Evolutionary conservation across 2,797 vertebrate species (phyloP).

Genomic region (Falco cherrug): DNA sequence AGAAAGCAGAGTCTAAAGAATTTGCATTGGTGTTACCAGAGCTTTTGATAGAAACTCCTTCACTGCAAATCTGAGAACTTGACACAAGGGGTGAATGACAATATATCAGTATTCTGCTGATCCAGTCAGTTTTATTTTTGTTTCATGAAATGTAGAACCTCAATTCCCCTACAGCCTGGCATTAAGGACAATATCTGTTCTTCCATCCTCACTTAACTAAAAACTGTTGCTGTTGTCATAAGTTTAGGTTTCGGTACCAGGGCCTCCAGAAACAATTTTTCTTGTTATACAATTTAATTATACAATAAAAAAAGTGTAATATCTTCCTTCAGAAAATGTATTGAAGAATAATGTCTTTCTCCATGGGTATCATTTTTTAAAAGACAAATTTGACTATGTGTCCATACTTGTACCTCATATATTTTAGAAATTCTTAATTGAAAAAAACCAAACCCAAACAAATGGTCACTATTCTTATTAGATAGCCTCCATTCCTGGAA

Average conservation of each 20-base stretch:
- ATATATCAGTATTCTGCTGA: not conserved
- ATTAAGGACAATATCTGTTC: not conserved
- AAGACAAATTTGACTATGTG: not conserved
- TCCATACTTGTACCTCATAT: not conserved
- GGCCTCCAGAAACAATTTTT: not conserved
- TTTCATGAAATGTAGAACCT: not conserved
- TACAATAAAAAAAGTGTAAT: fast-evolving
- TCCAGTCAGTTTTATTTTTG: not conserved
- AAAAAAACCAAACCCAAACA: not conserved
- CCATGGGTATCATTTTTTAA: not conserved
- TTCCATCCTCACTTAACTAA: not conserved
- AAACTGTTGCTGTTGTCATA: not conserved
- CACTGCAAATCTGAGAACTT: not conserved
- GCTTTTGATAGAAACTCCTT: not conserved
- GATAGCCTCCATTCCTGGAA: not conserved
- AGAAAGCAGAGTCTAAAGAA: not conserved
- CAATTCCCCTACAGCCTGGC: not conserved
- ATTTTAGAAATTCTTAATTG: not conserved
- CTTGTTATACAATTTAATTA: not conserved
- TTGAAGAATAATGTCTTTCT: not conserved
- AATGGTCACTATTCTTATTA: not conserved
- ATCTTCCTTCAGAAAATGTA: not conserved
- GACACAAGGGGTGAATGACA: not conserved
- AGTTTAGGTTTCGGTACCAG: not conserved
- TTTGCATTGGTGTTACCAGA: not conserved